Base-by-base conservation (phyloP, 2,113 vertebrate species). In the Machaerirhynchus nigripectus region DNA sequence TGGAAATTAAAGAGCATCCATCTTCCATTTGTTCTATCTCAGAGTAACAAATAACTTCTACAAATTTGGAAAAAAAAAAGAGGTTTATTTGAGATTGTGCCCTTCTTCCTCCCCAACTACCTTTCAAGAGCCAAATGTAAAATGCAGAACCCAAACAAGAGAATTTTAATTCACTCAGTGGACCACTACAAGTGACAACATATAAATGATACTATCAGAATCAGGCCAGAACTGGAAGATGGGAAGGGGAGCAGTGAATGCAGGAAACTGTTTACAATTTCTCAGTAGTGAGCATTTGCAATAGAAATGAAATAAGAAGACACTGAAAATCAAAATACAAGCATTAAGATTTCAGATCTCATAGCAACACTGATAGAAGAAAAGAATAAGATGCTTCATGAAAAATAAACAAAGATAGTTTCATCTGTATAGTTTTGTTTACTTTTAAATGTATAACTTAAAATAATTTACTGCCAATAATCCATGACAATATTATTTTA, bases 401-500 rank as follows among this genome's bases (percentile, higher is more conserved):
- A 85, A 84, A 94, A 89, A 89, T 9, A 5, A 73, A 46, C 23
- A 28, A 73, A 60, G 24, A 44, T 35, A 46, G 57, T 85, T 84
- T 68, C 19, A 79, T 9, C 4, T n/a, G 65, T 46, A 76, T 35
- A 55, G 42, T 26, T 94, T 87, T 93, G n/a, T 55, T 76, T 87
- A 49, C 21, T 79, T 91, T 76, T 39, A 84, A 89, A 91, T 33
- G 6, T 55, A 35, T 57, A 84, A 67, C 56, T 91, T 69, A 46
- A 87, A 90, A 79, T 57, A 86, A 89, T 78, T 93, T 93, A 92
- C 28, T 68, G n/a, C 40, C 11, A 92, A 46, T 89, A 92, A 71
- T 30, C 35, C 47, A 61, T 56, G 63, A 71, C 65, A 95, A 46
- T 15, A 23, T 59, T 88, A 50, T 73, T 88, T 67, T 88, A 75